A percentile compares a stretch with the other conserved stretches of the same genome.
Evolutionary conservation across 2,113 vertebrate genomes (phyloP).

Genomic region (Pteruthius melanotis): DNA sequence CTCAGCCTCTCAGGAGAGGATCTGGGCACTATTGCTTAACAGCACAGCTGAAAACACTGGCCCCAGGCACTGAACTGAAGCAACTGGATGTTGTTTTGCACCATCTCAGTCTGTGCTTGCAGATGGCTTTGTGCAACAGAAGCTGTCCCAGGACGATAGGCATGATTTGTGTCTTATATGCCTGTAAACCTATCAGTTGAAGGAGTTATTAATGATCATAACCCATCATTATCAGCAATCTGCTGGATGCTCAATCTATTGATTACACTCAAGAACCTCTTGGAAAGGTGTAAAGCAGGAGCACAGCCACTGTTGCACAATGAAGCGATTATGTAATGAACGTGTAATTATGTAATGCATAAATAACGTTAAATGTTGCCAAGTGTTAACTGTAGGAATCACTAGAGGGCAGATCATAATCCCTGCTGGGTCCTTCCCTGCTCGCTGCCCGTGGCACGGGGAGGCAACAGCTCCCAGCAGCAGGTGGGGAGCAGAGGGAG

Average conservation of each 20-base stretch:
- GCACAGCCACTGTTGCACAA: not conserved
- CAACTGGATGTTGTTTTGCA: not conserved
- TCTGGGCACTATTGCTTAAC: not conserved
- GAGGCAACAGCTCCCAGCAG: not conserved
- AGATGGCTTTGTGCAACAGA: not conserved
- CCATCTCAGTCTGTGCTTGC: not conserved
- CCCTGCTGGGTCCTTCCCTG: not conserved
- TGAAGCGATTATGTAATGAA: not conserved
- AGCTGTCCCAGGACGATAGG: not conserved
- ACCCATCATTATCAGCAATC: not conserved
- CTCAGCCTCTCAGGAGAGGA: not conserved
- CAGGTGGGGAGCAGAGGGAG: not conserved
- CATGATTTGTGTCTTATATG: not conserved
- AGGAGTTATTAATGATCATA: constrained; percentile 1
- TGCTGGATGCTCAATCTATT: not conserved
- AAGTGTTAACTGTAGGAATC: constrained; percentile 19
- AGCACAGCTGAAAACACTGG: not conserved
- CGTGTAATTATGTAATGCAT: not conserved
- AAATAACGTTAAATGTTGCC: not conserved
- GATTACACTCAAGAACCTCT: not conserved
- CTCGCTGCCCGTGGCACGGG: not conserved
- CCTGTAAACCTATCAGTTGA: not conserved
- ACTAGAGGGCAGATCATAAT: constrained; percentile 55
- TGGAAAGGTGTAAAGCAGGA: constrained; percentile 2
- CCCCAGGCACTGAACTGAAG: not conserved